phyloP scores from a whole-genome alignment of 2,888 invertebrate species.

The Ophion slaviceki region DNA sequence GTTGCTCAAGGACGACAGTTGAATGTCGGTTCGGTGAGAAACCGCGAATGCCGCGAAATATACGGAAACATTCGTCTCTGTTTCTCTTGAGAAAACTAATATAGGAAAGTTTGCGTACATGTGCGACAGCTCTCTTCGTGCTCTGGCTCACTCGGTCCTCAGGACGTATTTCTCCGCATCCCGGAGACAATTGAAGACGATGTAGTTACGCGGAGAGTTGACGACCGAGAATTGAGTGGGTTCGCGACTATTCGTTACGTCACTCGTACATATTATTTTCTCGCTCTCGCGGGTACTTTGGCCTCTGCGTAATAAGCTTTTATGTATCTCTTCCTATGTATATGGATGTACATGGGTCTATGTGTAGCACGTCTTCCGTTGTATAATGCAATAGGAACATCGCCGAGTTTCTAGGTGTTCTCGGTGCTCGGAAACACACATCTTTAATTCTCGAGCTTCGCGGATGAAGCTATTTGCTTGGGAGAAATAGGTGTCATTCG shows the following conservation, averaged over 20 bases:
- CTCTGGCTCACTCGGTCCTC: neutral
- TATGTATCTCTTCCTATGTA: slow-evolving; percentile 21
- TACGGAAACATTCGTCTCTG: slow-evolving; percentile 48
- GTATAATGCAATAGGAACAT: neutral
- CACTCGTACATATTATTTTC: slow-evolving; percentile 40
- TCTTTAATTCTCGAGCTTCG: slow-evolving; percentile 20
- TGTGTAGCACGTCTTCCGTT: neutral
- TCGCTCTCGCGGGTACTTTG: slow-evolving; percentile 46
- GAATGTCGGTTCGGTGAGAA: neutral
- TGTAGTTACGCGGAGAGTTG: slow-evolving; percentile 56
- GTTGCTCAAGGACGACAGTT: neutral
- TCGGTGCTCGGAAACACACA: slow-evolving; percentile 7
- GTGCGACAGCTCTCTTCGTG: slow-evolving; percentile 8
- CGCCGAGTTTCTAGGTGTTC: neutral
- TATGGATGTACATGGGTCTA: neutral
- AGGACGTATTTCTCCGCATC: slow-evolving; percentile 33
- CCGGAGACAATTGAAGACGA: slow-evolving; percentile 57
- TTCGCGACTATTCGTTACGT: slow-evolving; percentile 60
- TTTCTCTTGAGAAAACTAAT: slow-evolving; percentile 54
- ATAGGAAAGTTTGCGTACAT: slow-evolving; percentile 47
- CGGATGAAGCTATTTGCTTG: slow-evolving; percentile 1
- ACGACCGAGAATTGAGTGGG: slow-evolving; percentile 60
- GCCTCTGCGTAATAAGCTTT: slow-evolving; percentile 41
- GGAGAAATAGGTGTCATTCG: slow-evolving; percentile 16
- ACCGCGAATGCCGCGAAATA: slow-evolving; percentile 21